Percentiles rank a stretch among this genome's conserved stretches.
Conservation (phyloP, 2,888 invertebrate species). For the Caenorhabditis wallacei region DNA sequence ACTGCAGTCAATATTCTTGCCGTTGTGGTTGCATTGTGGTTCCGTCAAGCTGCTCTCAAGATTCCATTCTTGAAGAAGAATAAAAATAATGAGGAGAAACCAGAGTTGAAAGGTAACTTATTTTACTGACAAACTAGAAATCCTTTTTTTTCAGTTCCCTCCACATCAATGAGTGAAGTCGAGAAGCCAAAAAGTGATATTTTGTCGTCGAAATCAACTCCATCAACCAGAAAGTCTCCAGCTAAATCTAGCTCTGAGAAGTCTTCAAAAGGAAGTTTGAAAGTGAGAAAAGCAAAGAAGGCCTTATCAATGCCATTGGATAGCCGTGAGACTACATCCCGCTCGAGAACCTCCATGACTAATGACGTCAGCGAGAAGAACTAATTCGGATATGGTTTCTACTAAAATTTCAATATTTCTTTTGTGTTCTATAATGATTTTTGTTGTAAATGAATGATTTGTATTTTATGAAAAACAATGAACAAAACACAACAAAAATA, state of each 20-base stretch:
- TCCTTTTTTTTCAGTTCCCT: conserved; percentile 39
- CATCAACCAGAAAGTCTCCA: conserved; percentile 24
- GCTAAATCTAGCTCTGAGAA: conserved; percentile 30
- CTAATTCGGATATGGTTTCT: background rate
- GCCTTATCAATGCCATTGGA: conserved; percentile 36
- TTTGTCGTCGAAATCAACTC: conserved; percentile 7
- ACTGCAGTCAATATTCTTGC: conserved; percentile 33
- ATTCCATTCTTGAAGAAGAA: conserved; percentile 23
- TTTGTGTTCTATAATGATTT: background rate
- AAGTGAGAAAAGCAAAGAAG: conserved; percentile 35
- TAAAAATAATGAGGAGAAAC: conserved; percentile 1
- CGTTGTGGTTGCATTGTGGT: conserved; percentile 41
- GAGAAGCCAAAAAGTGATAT: conserved; percentile 17
- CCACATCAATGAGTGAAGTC: conserved; percentile 40
- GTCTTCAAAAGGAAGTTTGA: conserved; percentile 45
- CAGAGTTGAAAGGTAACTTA: conserved; percentile 48
- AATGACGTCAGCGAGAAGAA: conserved; percentile 5
- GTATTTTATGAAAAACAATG: no score
- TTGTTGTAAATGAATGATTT: no score
- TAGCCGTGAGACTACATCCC: conserved; percentile 38
- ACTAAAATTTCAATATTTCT: background rate
- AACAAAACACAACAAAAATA: no score
- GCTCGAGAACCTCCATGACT: background rate
- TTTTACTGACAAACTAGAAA: no score
- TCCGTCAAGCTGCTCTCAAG: conserved; percentile 34